Evolutionary conservation across 2,888 invertebrate species (phyloP).

Genomic region (Homarus gammarus): DNA sequence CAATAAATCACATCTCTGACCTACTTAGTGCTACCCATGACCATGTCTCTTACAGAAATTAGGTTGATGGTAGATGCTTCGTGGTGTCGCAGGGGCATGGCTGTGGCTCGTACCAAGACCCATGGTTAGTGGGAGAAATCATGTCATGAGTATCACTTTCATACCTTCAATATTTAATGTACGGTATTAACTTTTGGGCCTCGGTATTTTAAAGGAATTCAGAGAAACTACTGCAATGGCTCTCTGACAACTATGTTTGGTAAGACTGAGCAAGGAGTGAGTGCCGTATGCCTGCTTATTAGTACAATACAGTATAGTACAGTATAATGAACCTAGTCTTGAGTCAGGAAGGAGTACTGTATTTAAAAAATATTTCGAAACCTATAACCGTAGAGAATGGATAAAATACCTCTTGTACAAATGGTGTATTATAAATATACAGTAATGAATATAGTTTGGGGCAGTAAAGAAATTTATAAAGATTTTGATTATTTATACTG

Average conservation of each 20-base stretch:
- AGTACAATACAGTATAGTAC: neutral
- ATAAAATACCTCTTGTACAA: neutral
- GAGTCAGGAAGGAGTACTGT: neutral
- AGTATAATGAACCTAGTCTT: too few relatives aligned
- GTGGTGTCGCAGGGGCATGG: neutral
- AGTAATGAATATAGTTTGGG: too few relatives aligned
- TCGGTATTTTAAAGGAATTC: neutral
- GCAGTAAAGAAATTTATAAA: too few relatives aligned
- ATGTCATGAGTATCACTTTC: neutral
- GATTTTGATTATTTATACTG: too few relatives aligned
- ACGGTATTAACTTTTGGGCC: neutral
- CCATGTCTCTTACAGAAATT: neutral
- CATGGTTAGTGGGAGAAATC: neutral
- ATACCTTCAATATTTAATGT: neutral
- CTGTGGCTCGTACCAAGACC: conserved; percentile 1
- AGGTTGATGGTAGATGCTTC: neutral
- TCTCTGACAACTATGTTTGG: neutral
- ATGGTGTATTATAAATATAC: neutral
- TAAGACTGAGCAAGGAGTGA: neutral
- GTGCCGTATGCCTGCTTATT: neutral
- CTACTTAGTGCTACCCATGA: neutral
- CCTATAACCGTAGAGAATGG: too few relatives aligned
- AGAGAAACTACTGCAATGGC: neutral
- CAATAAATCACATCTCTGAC: neutral
- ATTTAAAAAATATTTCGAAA: neutral